Evolutionary conservation across 2,797 vertebrate species (phyloP).

Genomic region (Sebastes trivittatus): DNA sequence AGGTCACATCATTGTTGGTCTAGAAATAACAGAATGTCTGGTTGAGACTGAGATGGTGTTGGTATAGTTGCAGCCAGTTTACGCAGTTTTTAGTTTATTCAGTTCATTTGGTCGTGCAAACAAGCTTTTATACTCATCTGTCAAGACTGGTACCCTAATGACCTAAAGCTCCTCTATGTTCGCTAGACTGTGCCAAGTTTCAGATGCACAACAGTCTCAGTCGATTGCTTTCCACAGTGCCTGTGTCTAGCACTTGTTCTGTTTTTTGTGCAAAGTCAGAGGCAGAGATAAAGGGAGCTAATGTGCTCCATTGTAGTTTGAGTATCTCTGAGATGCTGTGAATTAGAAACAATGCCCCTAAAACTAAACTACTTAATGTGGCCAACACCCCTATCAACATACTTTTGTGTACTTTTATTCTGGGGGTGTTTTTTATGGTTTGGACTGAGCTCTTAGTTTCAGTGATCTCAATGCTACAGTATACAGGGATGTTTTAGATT

Average conservation of each 20-base stretch:
- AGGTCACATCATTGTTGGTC: conserved; percentile 15
- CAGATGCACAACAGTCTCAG: conserved; percentile 18
- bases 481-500: neutral
- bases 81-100: neutral
- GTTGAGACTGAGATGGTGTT: neutral
- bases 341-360: neutral
- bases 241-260: conserved; percentile 7
- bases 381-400: neutral
- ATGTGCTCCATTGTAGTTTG: neutral
- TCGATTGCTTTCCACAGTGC: conserved; percentile 3
- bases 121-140: conserved; percentile 20
- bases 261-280: conserved; percentile 16
- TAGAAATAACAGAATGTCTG: conserved; percentile 20
- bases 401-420: neutral
- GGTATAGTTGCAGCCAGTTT: neutral
- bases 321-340: neutral
- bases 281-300: conserved; percentile 10
- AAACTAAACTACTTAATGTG: neutral
- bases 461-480: neutral
- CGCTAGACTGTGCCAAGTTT: conserved; percentile 5
- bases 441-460: neutral
- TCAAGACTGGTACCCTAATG: conserved; percentile 8
- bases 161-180: conserved; percentile 25
- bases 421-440: neutral
- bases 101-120: neutral